Evolutionary conservation across 2,888 invertebrate species (phyloP).

Genomic region (Orthosia cruda): DNA sequence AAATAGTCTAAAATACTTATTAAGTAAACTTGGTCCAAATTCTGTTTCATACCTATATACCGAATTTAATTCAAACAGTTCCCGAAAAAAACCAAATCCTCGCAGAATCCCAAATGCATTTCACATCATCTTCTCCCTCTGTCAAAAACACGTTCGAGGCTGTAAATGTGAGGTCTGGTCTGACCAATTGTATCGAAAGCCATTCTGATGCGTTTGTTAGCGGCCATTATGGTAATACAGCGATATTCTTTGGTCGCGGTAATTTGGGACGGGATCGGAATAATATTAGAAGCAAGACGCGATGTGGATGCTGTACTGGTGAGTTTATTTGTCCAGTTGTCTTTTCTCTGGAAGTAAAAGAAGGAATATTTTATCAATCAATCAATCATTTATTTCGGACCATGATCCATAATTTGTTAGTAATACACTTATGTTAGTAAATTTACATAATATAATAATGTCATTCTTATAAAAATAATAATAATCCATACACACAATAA

Average conservation of each 20-base stretch:
- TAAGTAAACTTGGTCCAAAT: no score
- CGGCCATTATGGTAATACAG: conserved; percentile 50
- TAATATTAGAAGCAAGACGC: conserved; percentile 35
- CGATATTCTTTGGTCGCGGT: conserved; percentile 42
- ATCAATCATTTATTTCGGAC: no score
- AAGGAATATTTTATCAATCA: background rate
- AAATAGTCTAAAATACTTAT: no score
- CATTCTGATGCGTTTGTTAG: conserved; percentile 52
- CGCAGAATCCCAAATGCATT: background rate
- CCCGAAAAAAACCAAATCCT: background rate
- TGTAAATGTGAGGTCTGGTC: conserved; percentile 28
- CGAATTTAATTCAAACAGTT: background rate
- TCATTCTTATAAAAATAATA: no score
- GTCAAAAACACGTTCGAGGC: conserved; percentile 7
- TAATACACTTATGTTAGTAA: no score
- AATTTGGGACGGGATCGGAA: conserved; percentile 48
- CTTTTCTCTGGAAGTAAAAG: background rate
- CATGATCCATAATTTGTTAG: no score
- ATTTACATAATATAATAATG: no score
- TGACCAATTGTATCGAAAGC: conserved; percentile 52
- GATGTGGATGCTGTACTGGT: conserved; percentile 2
- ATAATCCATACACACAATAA: no score
- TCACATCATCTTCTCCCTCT: background rate
- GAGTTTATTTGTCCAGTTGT: background rate
- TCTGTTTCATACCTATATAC: background rate